These are phyloP conservation scores for Micromesistius poutassou DNA, from an alignment of 2,797 vertebrate genomes.

Conservation along the genomic window DNA sequence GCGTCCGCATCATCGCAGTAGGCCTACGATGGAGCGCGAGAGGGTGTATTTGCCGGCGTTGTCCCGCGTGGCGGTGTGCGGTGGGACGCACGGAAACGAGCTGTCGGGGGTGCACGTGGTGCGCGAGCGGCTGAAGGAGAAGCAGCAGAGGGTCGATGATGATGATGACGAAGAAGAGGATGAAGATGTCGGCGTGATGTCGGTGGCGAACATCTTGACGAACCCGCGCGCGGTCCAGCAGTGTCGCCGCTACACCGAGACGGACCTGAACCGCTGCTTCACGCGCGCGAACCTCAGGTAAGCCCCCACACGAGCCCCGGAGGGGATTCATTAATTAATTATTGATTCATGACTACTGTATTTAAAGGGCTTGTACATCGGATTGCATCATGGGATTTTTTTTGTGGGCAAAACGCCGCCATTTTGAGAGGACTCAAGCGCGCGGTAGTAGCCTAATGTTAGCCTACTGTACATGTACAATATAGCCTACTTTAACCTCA, in stretches of 20 bases:
- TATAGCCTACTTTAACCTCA: too few relatives aligned
- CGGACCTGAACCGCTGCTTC: conserved; percentile 81
- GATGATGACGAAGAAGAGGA: conserved; percentile 41
- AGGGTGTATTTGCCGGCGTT: conserved; percentile 59
- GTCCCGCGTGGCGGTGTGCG: conserved; percentile 74
- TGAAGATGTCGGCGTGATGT: conserved; percentile 26
- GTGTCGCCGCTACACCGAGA: conserved; percentile 71
- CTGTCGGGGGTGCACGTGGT: conserved; percentile 78
- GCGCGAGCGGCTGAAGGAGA: conserved; percentile 63
- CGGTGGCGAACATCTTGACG: conserved; percentile 66
- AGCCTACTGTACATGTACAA: too few relatives aligned
- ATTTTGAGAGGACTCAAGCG: too few relatives aligned
- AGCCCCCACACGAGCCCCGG: background rate
- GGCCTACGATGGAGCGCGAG: conserved; percentile 51
- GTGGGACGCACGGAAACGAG: conserved; percentile 86
- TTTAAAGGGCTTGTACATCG: too few relatives aligned
- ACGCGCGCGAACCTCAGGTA: conserved; percentile 67
- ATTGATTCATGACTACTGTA: too few relatives aligned
- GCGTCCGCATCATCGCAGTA: conserved; percentile 15
- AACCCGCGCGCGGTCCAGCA: conserved; percentile 74
- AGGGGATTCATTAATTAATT: too few relatives aligned
- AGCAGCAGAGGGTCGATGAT: conserved; percentile 45
- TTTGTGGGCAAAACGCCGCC: too few relatives aligned
- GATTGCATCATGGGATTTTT: too few relatives aligned
- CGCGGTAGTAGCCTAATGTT: too few relatives aligned